Percentiles rank a stretch among this genome's conserved stretches.
phyloP scores from a whole-genome alignment of 2,113 vertebrate species.

The Chauna torquata region DNA sequence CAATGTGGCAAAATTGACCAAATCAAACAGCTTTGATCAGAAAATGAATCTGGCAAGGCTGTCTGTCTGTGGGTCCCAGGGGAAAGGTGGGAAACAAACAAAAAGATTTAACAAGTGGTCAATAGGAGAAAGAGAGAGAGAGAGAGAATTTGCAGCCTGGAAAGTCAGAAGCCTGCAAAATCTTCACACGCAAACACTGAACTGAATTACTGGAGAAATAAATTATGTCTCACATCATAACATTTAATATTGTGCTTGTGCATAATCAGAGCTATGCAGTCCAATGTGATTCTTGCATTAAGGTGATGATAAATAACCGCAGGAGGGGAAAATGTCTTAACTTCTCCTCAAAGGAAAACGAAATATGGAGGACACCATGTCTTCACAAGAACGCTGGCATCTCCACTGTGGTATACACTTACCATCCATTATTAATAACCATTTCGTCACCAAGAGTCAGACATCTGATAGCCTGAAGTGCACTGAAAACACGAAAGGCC shows the following conservation, averaged over 20 bases:
- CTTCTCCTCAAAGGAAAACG: slow-evolving; percentile 12
- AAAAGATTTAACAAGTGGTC: slow-evolving; percentile 95
- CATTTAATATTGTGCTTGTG: slow-evolving; percentile 70
- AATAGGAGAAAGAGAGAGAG: slow-evolving; percentile 77
- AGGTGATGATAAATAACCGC: slow-evolving; percentile 64
- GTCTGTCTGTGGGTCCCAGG: slow-evolving; percentile 92
- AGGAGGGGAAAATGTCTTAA: neutral
- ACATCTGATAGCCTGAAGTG: neutral
- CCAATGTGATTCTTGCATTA: slow-evolving; percentile 66
- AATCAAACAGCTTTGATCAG: slow-evolving; percentile 99
- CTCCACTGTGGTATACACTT: neutral
- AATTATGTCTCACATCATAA: slow-evolving; percentile 74
- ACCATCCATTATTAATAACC: neutral
- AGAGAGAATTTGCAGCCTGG: slow-evolving; percentile 79
- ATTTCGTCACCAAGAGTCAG: neutral
- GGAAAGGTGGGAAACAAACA: slow-evolving; percentile 95
- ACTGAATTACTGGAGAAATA: slow-evolving; percentile 77
- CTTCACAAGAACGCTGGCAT: neutral
- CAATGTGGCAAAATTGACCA: slow-evolving; percentile 99
- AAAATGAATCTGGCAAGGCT: slow-evolving; percentile 99
- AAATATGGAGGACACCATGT: neutral
- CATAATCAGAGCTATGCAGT: slow-evolving; percentile 57
- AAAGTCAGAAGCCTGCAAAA: slow-evolving; percentile 73
- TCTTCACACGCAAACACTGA: slow-evolving; percentile 62
- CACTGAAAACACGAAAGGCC: neutral